These are phyloP conservation scores for Drosophila melanocephala DNA, from an alignment of 2,888 invertebrate genomes.

Conservation along the genomic window DNA sequence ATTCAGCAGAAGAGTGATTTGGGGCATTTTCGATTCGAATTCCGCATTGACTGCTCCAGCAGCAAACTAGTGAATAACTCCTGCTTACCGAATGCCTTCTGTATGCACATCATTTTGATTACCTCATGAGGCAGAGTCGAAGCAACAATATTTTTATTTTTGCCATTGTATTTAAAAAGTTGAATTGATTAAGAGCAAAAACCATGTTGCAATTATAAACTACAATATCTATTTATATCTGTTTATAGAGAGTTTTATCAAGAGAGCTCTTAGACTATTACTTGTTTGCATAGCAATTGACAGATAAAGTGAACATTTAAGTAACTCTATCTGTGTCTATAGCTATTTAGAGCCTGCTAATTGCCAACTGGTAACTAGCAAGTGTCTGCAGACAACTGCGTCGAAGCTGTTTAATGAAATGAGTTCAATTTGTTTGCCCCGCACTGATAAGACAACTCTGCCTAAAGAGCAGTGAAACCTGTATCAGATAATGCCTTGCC, in stretches of 20 bases:
- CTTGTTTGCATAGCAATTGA: not conserved
- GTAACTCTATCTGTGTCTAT: slow-evolving; percentile 27
- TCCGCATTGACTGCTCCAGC: not conserved
- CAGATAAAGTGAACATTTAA: slow-evolving; percentile 46
- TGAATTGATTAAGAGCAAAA: not conserved
- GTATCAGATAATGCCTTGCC: slow-evolving; percentile 41
- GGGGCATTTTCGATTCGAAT: not conserved
- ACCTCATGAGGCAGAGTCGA: not conserved
- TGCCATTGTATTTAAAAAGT: not conserved
- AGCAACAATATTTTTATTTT: not conserved
- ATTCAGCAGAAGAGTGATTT: not conserved
- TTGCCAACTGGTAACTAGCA: slow-evolving; percentile 5
- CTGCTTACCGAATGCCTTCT: not conserved
- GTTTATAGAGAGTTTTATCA: not conserved
- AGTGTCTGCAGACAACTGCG: slow-evolving; percentile 49
- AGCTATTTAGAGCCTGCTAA: slow-evolving; percentile 8
- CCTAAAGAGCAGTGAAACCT: not conserved
- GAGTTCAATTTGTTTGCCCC: slow-evolving; percentile 74
- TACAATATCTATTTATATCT: not conserved
- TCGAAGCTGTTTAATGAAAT: slow-evolving; percentile 76
- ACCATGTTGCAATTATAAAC: not conserved
- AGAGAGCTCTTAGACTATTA: not conserved
- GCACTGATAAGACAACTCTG: slow-evolving; percentile 61
- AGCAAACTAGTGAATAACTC: not conserved
- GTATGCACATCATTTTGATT: not conserved